Base-by-base conservation (phyloP, 53 echinoderm and acorn worm species). In the Holothuria leucospilota region DNA sequence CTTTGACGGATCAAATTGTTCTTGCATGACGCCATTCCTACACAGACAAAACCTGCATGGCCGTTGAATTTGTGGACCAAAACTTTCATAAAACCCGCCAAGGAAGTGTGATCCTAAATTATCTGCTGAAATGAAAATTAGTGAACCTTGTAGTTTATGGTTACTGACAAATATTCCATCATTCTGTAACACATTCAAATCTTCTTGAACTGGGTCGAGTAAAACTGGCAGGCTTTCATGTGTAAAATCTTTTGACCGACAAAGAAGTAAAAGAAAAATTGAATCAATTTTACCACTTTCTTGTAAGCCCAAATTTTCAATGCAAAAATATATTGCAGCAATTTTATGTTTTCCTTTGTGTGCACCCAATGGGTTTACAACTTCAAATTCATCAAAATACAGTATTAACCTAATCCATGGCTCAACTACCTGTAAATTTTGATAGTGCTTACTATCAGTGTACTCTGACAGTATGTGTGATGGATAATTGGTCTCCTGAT, bases 31-130 rank as follows among this genome's bases (percentile, higher is more conserved):
- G 0, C 18, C 39, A 71, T 20, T 71, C 18, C 71, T 71, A 71
- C 42, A 71, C 41, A 71, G 38, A 34, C 71, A 71, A 71, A 71
- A 71, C 18, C 71, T 71, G 13, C 71, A 71, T 34, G 71, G 71
- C 21, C 71, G 29, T 71, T 71, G 42, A 71, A 71, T 71, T 28
- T 71, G 71, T 71, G 71, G 71, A 71, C 71, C 71, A 71, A 71
- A 71, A 38, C 71, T 71, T 71, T 71, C 71, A 71, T 71, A 71
- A 34, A 41, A 71, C 38, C 71, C 42, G 38, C 71, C 71, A 2
- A 71, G 38, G 18, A 71, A 71, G 38, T 71, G 71, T 11, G 71
- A 71, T 71, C 71, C 71, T 71, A 71, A 71, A 71, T 71, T 71
- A 34, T 41, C 40, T 34, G 29, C 71, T 71, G 42, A 28, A 71